Evolutionary conservation across 2,113 vertebrate genomes (phyloP), one percentile per base, ranked within the genome.

Genomic region (Phocoena phocoena): DNA sequence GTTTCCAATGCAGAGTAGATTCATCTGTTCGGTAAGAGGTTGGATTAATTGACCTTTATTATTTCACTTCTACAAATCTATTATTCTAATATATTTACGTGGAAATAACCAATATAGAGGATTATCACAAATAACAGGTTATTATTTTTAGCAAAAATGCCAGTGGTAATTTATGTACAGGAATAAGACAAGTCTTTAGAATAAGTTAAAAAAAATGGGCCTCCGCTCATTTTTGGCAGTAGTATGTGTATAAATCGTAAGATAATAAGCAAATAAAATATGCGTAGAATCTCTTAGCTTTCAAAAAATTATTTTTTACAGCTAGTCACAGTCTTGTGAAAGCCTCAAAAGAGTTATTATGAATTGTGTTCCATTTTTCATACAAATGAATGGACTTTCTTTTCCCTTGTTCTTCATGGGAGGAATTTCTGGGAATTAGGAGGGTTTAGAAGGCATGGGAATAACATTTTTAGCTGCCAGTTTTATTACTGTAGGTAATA

Each of bases 221-320:
- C 9, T 84, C 21, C 38, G 23, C 9, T 94, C 38, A 76, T 50
- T 88, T 95, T 88, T 92, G 33, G 70, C 36, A 88, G 1, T 38
- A 68, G 44, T 44, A 36, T 55, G 0, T 88, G 0, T 71, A 71
- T 88, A 84, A 90, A 79, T 67, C 6, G 36, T 33, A 50, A 86
- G 25, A 60, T 77, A 94, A 82, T 28, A 82, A 92, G 79, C 68
- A 68, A 77, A 87, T 77, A 14, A 90, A 90, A 65, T 63, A 36
- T 81, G n/a, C 85, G 1, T 82, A 9, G 7, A 87, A 20, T 67
- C 58, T 62, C 90, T 70, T 70, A 90, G n/a, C 85, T 93, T 81
- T 95, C 70, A 88, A 85, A 95, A 31, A 94, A 38, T 76, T 82
- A 71, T 67, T 68, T 73, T 92, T 96, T 81, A 95, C 33, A 92